These are phyloP conservation scores for Bombus superbus DNA, from an alignment of 1,140 invertebrate species.

Conservation along the genomic window DNA sequence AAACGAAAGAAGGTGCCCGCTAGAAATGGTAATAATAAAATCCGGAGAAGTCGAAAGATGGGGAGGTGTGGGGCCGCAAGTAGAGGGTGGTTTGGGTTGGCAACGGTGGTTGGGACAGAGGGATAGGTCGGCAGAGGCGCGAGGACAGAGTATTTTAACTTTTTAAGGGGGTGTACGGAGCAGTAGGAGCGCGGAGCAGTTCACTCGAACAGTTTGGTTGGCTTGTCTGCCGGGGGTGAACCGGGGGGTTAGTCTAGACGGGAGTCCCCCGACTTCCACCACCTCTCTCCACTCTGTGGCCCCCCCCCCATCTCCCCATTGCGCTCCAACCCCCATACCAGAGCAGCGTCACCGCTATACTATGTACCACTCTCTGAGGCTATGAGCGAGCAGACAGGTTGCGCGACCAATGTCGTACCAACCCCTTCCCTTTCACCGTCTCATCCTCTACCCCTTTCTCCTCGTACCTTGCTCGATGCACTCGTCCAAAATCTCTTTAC, in stretches of 20 bases:
- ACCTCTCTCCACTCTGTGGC: conserved; percentile 42
- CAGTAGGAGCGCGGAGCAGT: conserved; percentile 71
- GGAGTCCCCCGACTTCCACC: conserved; percentile 72
- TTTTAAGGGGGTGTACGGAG: conserved; percentile 74
- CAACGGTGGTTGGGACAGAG: conserved; percentile 37
- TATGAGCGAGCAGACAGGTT: conserved; percentile 77
- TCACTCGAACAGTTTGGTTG: conserved; percentile 80
- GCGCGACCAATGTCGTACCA: conserved; percentile 79
- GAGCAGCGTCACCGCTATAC: conserved; percentile 45
- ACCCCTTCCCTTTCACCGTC: conserved; percentile 52
- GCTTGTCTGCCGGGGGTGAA: conserved; percentile 75
- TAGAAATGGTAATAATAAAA: conserved; percentile 80
- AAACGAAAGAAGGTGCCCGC: conserved; percentile 69
- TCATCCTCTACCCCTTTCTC: conserved; percentile 24
- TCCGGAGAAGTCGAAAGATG: conserved; percentile 69
- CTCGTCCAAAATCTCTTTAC: conserved; percentile 78
- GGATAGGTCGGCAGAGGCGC: conserved; percentile 68
- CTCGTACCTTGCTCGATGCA: conserved; percentile 65
- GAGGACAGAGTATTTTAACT: conserved; percentile 80
- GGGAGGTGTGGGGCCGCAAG: conserved; percentile 20
- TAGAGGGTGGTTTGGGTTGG: conserved; percentile 28
- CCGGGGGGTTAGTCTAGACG: conserved; percentile 79
- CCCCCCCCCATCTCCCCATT: background rate
- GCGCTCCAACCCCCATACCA: conserved; percentile 50
- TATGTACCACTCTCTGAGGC: conserved; percentile 73